Evolutionary conservation across 2,888 invertebrate genomes (phyloP).

Genomic region (Dermolepida albohirtum): DNA sequence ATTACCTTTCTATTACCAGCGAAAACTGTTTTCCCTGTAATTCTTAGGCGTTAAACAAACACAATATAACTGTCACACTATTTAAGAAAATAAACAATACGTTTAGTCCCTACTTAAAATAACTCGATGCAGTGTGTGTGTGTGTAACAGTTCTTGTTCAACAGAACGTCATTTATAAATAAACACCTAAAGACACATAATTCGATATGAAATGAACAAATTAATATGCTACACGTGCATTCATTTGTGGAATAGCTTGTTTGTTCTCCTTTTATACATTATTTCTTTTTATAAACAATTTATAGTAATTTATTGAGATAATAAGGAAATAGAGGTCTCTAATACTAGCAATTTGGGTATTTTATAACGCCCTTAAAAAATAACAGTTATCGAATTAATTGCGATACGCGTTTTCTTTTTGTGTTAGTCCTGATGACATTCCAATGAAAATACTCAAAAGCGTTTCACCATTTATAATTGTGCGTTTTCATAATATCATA

Average conservation of each 20-base stretch:
- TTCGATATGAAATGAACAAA: conserved; percentile 23
- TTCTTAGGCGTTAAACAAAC: conserved; percentile 26
- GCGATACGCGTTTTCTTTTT: no score
- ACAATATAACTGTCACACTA: conserved; percentile 33
- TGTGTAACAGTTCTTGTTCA: conserved; percentile 20
- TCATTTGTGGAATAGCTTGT: conserved; percentile 28
- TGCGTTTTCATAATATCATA: no score
- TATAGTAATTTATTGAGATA: conserved; percentile 26
- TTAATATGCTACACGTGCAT: conserved; percentile 33
- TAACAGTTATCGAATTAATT: no score
- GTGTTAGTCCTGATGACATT: no score
- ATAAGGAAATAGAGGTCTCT: conserved; percentile 11
- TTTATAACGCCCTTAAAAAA: no score
- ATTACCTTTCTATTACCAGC: conserved; percentile 9
- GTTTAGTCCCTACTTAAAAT: conserved; percentile 29
- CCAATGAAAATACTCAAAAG: no score
- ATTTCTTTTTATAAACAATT: conserved; percentile 30
- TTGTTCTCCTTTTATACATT: conserved; percentile 21
- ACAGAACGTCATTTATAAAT: conserved; percentile 24
- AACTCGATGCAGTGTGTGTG: conserved; percentile 27
- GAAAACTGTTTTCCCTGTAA: conserved; percentile 7
- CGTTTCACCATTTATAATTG: no score
- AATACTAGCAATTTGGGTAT: not conserved
- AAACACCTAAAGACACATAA: conserved; percentile 34
- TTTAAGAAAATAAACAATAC: conserved; percentile 28